Evolutionary conservation across 2,113 vertebrate species (phyloP).

Genomic region (Oryzias woworae): DNA sequence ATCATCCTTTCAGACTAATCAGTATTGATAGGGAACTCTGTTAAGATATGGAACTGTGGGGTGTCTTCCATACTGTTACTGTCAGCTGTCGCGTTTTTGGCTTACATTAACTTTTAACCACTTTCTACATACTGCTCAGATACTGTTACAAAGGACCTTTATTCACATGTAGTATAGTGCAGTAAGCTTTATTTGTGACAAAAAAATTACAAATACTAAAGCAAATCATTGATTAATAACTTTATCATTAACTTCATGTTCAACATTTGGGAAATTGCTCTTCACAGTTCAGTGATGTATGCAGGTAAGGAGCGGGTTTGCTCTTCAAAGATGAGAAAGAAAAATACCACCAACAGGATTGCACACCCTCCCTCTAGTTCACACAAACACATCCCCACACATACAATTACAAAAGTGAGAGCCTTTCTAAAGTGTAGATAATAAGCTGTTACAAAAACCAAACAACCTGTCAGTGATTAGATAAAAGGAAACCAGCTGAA

Average conservation of each 20-base stretch:
- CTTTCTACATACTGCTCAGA: background rate
- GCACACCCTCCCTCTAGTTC: conserved; percentile 9
- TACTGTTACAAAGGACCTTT: background rate
- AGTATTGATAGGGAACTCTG: conserved; percentile 67
- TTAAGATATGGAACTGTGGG: conserved; percentile 60
- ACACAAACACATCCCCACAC: conserved; percentile 26
- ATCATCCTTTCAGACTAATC: conserved; percentile 58
- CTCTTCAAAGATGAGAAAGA: conserved; percentile 56
- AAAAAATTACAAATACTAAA: background rate
- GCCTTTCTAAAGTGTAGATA: conserved; percentile 61
- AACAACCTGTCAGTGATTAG: conserved; percentile 74
- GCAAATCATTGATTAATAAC: conserved; percentile 7
- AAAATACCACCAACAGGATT: conserved; percentile 59
- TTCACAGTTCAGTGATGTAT: conserved; percentile 27
- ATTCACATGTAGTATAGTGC: background rate
- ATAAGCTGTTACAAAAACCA: conserved; percentile 77
- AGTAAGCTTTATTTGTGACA: background rate
- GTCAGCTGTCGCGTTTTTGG: conserved; percentile 57
- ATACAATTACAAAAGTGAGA: conserved; percentile 49
- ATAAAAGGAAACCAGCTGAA: conserved; percentile 70
- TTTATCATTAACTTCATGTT: conserved; percentile 1
- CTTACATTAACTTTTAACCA: conserved; percentile 20
- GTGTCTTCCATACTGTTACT: conserved; percentile 71
- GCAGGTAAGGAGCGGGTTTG: conserved; percentile 41
- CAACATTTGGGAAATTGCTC: conserved; percentile 33